Evolutionary conservation across 1,140 invertebrate genomes (phyloP), one percentile per base, ranked within the genome.

Genomic region (Papilio helenus): DNA sequence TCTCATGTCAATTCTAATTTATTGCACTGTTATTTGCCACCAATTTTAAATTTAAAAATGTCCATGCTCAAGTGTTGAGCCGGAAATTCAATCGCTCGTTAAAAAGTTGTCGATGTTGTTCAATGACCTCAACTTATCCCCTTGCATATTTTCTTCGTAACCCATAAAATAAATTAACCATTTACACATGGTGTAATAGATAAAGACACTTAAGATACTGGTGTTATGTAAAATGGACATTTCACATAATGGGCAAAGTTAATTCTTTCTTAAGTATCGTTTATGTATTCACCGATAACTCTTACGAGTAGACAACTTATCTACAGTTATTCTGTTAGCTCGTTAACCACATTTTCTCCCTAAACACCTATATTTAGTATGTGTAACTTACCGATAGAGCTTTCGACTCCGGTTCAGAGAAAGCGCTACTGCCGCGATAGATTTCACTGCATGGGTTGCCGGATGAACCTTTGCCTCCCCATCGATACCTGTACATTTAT

Each of bases 381-480:
- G 95, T 84, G 29, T 96, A 94, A 84, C 96, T 96, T 88, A 97
- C 96, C 8, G 96, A 91, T 65, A 97, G 95, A 1, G 98, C 97
- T 87, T 95, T 95, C 5, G 98, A 98, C 94, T 99, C 99, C 0
- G 98, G 97, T 94, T 99, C 99, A 0, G 98, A 99, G 92, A 99
- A 99, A 0, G 98, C 96, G 8, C 95, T 92, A 0, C 96, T 95
- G n/a, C 99, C 99, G n/a, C 97, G 96, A 91, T 97, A 99, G 1
- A 97, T 98, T 82, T 99, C 98, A 29, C 97, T 96, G 90, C 99
- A 99, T 0, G 97, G 97, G 93, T 98, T 97, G n/a, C 95, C 96
- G n/a, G 97, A 98, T 16, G 98, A 96, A 3, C 98, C 98, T 84
- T 96, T 95, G 39, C 96, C 96, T 44, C 97, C 97, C 98, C 97